Evolutionary conservation across 2,888 invertebrate genomes (phyloP).

Genomic region (Cephonodes hylas): DNA sequence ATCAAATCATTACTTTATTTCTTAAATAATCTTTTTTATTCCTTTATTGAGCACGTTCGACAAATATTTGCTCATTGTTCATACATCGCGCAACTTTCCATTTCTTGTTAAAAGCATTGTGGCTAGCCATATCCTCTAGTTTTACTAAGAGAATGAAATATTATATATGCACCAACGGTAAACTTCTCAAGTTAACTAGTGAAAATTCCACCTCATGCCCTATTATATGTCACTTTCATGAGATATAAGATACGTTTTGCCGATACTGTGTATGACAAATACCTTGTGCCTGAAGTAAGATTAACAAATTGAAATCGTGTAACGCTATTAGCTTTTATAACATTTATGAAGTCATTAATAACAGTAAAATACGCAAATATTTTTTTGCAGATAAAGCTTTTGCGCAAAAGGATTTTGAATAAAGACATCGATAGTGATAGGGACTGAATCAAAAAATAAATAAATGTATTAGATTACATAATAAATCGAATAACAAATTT

Average conservation of each 20-base stretch:
- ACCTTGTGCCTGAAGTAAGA: background rate
- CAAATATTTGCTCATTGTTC: slow-evolving; percentile 59
- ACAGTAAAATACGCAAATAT: no score
- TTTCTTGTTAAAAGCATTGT: slow-evolving; percentile 71
- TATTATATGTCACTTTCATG: slow-evolving; percentile 4
- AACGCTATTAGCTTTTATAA: no score
- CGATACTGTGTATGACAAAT: background rate
- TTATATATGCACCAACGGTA: slow-evolving; percentile 22
- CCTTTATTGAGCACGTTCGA: slow-evolving; percentile 52
- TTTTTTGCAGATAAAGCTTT: no score
- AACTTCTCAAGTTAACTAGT: background rate
- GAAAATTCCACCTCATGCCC: slow-evolving; percentile 13
- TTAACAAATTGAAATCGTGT: background rate
- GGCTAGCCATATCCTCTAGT: slow-evolving; percentile 64
- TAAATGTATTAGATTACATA: no score
- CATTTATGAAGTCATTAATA: no score
- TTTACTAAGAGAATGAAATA: slow-evolving; percentile 50
- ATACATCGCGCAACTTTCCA: slow-evolving; percentile 59
- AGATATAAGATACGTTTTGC: background rate
- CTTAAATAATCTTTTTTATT: slow-evolving; percentile 20
- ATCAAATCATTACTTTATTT: background rate
- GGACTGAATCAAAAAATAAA: no score
- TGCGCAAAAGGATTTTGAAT: no score
- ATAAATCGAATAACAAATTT: no score
- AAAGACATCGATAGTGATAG: no score